Evolutionary conservation across 2,888 invertebrate species (phyloP).

Genomic region (Eristalinus aeneus): DNA sequence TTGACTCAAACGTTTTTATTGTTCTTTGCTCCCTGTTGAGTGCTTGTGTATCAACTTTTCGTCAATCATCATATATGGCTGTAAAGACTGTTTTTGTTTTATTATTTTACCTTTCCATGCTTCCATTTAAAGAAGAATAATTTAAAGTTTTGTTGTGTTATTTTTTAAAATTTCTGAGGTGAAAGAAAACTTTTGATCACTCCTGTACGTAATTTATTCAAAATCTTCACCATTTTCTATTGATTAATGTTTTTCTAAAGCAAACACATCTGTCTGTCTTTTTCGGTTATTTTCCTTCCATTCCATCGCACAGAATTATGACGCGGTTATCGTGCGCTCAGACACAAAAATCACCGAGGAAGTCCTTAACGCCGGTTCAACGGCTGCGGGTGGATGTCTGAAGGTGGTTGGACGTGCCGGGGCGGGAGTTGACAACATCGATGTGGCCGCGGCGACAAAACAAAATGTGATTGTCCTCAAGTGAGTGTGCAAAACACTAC

Average conservation of each 20-base stretch:
- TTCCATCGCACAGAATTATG: slow-evolving; percentile 86
- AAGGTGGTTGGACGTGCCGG: slow-evolving; percentile 98
- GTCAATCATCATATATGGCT: too few relatives aligned
- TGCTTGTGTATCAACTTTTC: too few relatives aligned
- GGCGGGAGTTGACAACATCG: slow-evolving; percentile 99
- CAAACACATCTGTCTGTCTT: slow-evolving; percentile 7
- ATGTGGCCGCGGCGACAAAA: slow-evolving; percentile 91
- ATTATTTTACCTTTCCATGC: too few relatives aligned
- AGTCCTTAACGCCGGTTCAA: slow-evolving; percentile 86
- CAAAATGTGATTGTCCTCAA: slow-evolving; percentile 95
- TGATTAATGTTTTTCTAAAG: slow-evolving; percentile 35
- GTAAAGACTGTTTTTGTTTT: too few relatives aligned
- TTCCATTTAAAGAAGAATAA: too few relatives aligned
- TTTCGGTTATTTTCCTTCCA: slow-evolving; percentile 46
- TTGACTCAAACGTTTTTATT: too few relatives aligned
- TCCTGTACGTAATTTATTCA: not conserved
- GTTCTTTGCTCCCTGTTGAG: too few relatives aligned
- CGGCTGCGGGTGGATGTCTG: slow-evolving; percentile 82
- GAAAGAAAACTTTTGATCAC: not conserved
- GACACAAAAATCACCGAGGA: slow-evolving; percentile 96
- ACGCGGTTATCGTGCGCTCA: slow-evolving; percentile 95
- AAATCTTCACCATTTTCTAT: not conserved
- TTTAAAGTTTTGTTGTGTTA: too few relatives aligned
- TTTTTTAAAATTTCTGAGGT: not conserved
- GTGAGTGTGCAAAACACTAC: slow-evolving; percentile 83